Conservation (phyloP, 2,888 invertebrate genomes). For the Synanthedon myopaeformis region DNA sequence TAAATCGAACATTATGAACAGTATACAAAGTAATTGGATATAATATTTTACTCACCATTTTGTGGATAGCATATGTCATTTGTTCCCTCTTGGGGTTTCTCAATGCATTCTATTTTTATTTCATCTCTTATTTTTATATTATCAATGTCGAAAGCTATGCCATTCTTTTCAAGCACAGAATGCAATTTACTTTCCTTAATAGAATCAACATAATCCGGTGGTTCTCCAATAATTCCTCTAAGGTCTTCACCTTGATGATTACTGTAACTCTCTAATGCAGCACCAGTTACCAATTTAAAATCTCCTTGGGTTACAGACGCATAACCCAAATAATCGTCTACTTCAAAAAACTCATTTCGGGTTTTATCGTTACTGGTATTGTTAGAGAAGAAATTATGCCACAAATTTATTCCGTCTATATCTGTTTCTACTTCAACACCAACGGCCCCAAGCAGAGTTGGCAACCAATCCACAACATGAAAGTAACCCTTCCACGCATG, state of each 20-base stretch:
- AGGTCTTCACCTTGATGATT: constrained; percentile 35
- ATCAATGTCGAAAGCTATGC: constrained; percentile 19
- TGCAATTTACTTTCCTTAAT: constrained; percentile 29
- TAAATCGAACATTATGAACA: too few species aligned
- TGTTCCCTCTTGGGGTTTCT: constrained; percentile 5
- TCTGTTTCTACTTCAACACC: constrained; percentile 25
- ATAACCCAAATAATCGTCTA: constrained; percentile 41
- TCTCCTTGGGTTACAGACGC: constrained; percentile 32
- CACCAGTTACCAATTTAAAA: constrained; percentile 42
- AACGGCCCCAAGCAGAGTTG: constrained; percentile 72
- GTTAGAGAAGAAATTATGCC: constrained; percentile 39
- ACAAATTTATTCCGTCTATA: constrained; percentile 47
- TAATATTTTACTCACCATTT: constrained; percentile 24
- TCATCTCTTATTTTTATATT: constrained; percentile 21
- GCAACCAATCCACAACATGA: constrained; percentile 85
- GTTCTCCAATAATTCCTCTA: constrained; percentile 28
- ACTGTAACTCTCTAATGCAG: constrained; percentile 19
- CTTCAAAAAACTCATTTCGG: constrained; percentile 39
- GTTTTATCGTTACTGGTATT: constrained; percentile 17
- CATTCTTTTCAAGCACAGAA: constrained; percentile 22
- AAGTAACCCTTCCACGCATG: constrained; percentile 67
- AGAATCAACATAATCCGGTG: constrained; percentile 29
- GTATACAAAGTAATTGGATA: too few species aligned
- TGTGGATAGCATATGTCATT: constrained; percentile 27
- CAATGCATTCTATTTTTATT: constrained; percentile 26